Evolutionary conservation across 2,113 vertebrate species (phyloP), one percentile per base, ranked within the genome.

Genomic region (Podarcis muralis): DNA sequence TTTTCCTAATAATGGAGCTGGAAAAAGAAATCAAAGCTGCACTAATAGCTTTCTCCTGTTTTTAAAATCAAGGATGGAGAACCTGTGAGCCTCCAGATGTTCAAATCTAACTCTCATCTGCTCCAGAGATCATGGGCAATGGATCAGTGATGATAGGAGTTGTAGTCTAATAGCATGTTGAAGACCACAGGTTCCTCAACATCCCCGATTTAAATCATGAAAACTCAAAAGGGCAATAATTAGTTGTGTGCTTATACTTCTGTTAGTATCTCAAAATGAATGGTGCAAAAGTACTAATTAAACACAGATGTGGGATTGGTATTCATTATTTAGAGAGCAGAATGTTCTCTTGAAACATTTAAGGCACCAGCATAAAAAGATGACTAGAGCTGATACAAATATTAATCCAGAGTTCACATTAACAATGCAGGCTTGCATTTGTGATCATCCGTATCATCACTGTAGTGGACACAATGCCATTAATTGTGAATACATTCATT

Each of bases 221-320:
- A 91, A 48, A 59, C 13, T 35, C 87, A 89, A 87, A 81, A 53
- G 93, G 91, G 88, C 91, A 93, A 80, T 2, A 83, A 6, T 40
- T 2, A 8, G 92, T 83, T 8, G 13, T 69, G 5, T 86, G 93
- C 43, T 93, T 95, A 91, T 13, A 43, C 83, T 93, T 78, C 72
- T 93, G 94, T 95, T 91, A 91, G 91, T 80, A 75, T 76, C 23
- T 85, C 82, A 74, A 59, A 88, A 90, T 68, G 20, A 69, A 43
- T 37, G 48, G n/a, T 53, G 3, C 0, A 88, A 35, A 91, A 68
- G 94, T 91, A 84, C 92, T 96, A 96, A 97, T 97, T 94, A 92
- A 94, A 96, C 97, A 95, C 96, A 97, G 96, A 96, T 97, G 96
- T 91, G 92, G 91, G 84, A 81, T 84, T 78, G 90, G 59, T 90